A percentile compares a stretch with the other conserved stretches of the same genome.
phyloP scores from a whole-genome alignment of 2,113 vertebrate species.

The Caloenas nicobarica region DNA sequence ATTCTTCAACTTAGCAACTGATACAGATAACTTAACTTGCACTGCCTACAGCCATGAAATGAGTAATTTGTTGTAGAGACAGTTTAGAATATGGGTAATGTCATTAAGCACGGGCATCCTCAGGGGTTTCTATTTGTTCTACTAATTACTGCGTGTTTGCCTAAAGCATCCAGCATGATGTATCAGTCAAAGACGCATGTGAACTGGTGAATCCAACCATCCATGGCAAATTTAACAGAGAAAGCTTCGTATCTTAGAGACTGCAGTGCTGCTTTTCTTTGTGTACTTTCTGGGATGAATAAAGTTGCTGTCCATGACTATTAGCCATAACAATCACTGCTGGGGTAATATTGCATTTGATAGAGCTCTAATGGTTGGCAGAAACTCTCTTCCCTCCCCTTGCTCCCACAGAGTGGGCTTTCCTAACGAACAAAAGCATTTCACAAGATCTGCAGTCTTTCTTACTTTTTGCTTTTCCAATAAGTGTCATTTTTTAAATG shows the following conservation, averaged over 20 bases:
- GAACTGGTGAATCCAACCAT: constrained; percentile 68
- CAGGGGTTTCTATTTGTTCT: constrained; percentile 72
- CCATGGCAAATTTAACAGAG: constrained; percentile 62
- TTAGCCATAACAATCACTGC: constrained; percentile 14
- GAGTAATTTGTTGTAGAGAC: constrained; percentile 44
- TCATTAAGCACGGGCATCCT: constrained; percentile 66
- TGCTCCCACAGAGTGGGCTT: fast-evolving
- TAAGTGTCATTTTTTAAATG: not conserved
- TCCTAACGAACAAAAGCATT: not conserved
- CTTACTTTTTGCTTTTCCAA: not conserved
- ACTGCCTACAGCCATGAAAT: constrained; percentile 65
- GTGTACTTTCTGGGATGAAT: not conserved
- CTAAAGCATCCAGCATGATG: constrained; percentile 61
- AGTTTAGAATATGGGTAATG: constrained; percentile 34
- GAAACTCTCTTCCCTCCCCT: not conserved
- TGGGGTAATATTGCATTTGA: not conserved
- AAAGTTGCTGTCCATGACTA: constrained; percentile 6
- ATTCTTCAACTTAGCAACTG: constrained; percentile 46
- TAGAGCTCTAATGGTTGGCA: not conserved
- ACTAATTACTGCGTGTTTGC: constrained; percentile 71
- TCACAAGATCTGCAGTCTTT: not conserved
- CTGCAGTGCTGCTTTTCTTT: not conserved
- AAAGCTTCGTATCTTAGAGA: not conserved
- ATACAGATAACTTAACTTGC: constrained; percentile 59
- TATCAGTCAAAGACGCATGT: constrained; percentile 53